Conservation (phyloP, 1,140 invertebrate species). For the Aphelinus atriplicis region DNA sequence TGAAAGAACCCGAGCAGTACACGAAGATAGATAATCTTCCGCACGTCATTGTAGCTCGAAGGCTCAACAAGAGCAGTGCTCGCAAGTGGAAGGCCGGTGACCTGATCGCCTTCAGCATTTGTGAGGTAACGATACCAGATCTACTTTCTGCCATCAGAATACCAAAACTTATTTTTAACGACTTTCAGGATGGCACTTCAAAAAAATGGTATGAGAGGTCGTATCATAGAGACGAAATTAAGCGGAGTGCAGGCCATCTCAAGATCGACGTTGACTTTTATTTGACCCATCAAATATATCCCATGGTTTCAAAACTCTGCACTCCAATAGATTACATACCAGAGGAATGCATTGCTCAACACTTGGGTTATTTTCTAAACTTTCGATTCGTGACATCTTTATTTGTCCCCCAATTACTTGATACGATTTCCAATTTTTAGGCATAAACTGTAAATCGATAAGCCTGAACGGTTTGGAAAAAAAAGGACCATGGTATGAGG, state of each 20-base stretch:
- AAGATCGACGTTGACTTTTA: slow-evolving; percentile 84
- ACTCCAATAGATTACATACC: slow-evolving; percentile 96
- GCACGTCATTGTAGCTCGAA: slow-evolving; percentile 91
- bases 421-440: no score
- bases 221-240: slow-evolving; percentile 92
- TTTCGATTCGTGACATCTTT: no score
- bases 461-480: no score
- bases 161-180: slow-evolving; percentile 3
- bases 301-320: slow-evolving; percentile 91
- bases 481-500: no score
- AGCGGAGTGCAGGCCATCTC: slow-evolving; percentile 48
- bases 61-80: slow-evolving; percentile 82
- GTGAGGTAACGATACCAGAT: slow-evolving; percentile 70
- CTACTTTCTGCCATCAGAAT: slow-evolving; percentile 20
- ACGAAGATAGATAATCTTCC: slow-evolving; percentile 86
- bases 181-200: slow-evolving; percentile 75
- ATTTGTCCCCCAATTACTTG: no score
- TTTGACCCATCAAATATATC: slow-evolving; percentile 88
- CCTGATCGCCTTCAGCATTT: slow-evolving; percentile 95
- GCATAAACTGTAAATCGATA: no score
- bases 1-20: slow-evolving; percentile 82
- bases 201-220: slow-evolving; percentile 86
- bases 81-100: slow-evolving; percentile 91
- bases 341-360: slow-evolving; percentile 86
- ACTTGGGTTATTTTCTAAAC: slow-evolving; percentile 72